These are phyloP conservation scores for Drosophila nigricruria DNA, from an alignment of 2,888 invertebrate genomes.

Conservation along the genomic window DNA sequence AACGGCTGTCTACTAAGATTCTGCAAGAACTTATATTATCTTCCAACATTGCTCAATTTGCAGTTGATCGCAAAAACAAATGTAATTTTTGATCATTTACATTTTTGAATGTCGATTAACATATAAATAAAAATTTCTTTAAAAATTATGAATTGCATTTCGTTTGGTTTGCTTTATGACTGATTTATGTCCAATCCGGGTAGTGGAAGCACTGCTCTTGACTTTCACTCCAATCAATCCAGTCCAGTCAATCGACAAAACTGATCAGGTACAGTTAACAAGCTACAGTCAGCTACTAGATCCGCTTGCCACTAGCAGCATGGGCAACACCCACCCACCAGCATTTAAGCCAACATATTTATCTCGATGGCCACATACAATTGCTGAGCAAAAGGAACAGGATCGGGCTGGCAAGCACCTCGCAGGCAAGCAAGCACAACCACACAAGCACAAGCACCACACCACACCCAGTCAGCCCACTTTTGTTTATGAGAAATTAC, in stretches of 20 bases:
- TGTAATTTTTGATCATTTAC: too few species aligned
- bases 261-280: conserved; percentile 44
- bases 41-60: too few species aligned
- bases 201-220: not conserved
- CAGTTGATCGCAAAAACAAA: too few species aligned
- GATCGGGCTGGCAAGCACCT: conserved; percentile 11
- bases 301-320: conserved; percentile 44
- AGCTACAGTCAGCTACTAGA: conserved; percentile 56
- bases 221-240: conserved; percentile 39
- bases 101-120: too few species aligned
- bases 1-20: too few species aligned
- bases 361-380: conserved; percentile 68
- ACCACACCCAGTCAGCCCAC: conserved; percentile 74
- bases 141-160: too few species aligned
- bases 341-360: conserved; percentile 49
- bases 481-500: conserved; percentile 79
- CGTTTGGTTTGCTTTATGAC: not conserved
- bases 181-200: not conserved
- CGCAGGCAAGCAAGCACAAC: not conserved
- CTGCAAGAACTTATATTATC: too few species aligned
- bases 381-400: conserved; percentile 32
- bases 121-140: too few species aligned
- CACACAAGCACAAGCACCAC: not conserved
- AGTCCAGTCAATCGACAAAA: conserved; percentile 26
- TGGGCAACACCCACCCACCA: conserved; percentile 50